Percentiles rank a stretch among this genome's conserved stretches.
Conservation (phyloP, 2,113 vertebrate species). For the Eublepharis macularius region DNA sequence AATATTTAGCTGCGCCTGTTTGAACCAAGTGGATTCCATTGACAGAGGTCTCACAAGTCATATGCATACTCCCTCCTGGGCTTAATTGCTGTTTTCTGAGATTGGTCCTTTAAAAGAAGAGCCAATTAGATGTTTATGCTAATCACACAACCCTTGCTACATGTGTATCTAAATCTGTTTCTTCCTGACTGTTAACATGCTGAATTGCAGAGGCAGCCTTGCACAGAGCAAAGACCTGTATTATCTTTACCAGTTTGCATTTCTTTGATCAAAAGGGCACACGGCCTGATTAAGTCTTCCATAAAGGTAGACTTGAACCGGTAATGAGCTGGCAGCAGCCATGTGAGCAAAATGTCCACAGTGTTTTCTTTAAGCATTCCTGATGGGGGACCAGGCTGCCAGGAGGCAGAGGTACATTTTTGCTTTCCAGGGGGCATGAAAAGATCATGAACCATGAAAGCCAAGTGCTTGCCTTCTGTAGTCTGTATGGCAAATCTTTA, state of each 20-base stretch:
- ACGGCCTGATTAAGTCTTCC: not conserved
- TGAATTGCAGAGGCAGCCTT: conserved; percentile 1
- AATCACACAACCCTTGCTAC: not conserved
- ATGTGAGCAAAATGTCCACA: not conserved
- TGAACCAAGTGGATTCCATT: not conserved
- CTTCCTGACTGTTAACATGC: not conserved
- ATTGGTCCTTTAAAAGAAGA: conserved; percentile 4
- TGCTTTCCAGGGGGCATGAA: not conserved
- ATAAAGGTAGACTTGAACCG: not conserved
- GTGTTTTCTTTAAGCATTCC: not conserved
- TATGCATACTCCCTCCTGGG: not conserved
- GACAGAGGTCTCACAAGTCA: not conserved
- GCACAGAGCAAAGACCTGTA: not conserved
- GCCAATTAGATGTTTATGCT: conserved; percentile 17
- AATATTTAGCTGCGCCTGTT: not conserved
- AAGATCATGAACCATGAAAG: not conserved
- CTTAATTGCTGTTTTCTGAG: not conserved
- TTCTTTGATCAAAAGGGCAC: conserved; percentile 8
- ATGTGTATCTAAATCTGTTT: conserved; percentile 2
- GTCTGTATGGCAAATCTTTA: not conserved
- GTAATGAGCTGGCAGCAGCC: not conserved
- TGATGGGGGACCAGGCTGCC: not conserved
- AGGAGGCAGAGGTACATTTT: not conserved
- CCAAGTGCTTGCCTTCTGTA: not conserved
- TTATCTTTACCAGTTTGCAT: not conserved